Evolutionary conservation across 2,113 vertebrate genomes (phyloP).

Genomic region (Sinocyclocheilus grahami): DNA sequence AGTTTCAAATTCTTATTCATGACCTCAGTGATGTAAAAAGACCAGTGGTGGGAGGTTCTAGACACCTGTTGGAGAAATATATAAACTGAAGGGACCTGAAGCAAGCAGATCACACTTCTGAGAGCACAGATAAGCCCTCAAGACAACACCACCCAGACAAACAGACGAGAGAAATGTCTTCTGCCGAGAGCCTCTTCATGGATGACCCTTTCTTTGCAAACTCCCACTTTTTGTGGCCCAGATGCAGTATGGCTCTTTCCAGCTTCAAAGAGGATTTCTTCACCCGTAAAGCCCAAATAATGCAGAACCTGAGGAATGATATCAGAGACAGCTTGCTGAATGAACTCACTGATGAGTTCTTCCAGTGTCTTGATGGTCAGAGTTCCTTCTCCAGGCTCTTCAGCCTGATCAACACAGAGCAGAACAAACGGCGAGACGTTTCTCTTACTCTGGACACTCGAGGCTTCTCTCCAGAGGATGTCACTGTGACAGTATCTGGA

Average conservation of each 20-base stretch:
- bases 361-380: conserved; percentile 57
- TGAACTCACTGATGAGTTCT: conserved; percentile 47
- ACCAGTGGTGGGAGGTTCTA: conserved; percentile 34
- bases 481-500: conserved; percentile 74
- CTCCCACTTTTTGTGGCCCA: conserved; percentile 67
- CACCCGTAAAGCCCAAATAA: conserved; percentile 59
- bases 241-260: conserved; percentile 48
- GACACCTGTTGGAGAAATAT: conserved; percentile 17
- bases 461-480: conserved; percentile 72
- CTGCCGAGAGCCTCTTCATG: conserved; percentile 63
- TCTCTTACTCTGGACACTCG: conserved; percentile 72
- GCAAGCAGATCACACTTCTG: background rate
- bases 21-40: conserved; percentile 45
- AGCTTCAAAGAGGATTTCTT: conserved; percentile 71
- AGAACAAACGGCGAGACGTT: conserved; percentile 54
- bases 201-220: conserved; percentile 72
- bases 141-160: background rate
- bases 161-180: conserved; percentile 55
- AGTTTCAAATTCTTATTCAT: background rate
- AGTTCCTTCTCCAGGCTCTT: conserved; percentile 29
- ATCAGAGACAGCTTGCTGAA: conserved; percentile 58
- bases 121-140: background rate
- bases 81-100: conserved; percentile 28
- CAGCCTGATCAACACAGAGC: conserved; percentile 6
- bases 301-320: conserved; percentile 67